Percentiles rank a stretch among this genome's conserved stretches.
Conservation (phyloP, 2,113 vertebrate species). For the Naja naja region DNA sequence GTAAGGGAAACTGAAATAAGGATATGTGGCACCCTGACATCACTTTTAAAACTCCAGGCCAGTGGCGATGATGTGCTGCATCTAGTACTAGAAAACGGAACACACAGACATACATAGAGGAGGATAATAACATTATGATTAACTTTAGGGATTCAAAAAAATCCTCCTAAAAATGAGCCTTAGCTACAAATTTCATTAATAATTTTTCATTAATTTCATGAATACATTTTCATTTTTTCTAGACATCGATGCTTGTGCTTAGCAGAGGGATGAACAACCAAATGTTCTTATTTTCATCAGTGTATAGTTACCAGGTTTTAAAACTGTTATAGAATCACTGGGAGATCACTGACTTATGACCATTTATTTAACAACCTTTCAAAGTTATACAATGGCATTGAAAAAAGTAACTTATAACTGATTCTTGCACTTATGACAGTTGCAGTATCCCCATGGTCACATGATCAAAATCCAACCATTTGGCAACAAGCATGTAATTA, state of each 20-base stretch:
- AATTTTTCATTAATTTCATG: background rate
- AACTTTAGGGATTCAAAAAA: background rate
- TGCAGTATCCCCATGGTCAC: background rate
- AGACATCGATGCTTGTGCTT: background rate
- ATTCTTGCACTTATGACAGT: background rate
- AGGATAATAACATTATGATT: background rate
- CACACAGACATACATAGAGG: background rate
- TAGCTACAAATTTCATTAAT: background rate
- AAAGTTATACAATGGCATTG: background rate
- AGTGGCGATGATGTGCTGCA: constrained; percentile 94
- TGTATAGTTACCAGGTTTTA: background rate
- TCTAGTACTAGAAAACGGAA: constrained; percentile 80
- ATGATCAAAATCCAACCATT: background rate
- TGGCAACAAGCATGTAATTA: background rate
- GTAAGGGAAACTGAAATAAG: constrained; percentile 92
- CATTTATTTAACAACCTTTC: background rate
- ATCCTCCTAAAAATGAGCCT: background rate
- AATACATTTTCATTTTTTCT: background rate
- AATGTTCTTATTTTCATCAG: background rate
- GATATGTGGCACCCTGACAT: constrained; percentile 96
- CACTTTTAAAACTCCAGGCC: constrained; percentile 93
- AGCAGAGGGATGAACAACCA: background rate
- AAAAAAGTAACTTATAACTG: background rate
- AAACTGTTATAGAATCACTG: background rate
- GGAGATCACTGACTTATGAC: background rate